Evolutionary conservation across 2,113 vertebrate genomes (phyloP), one percentile per base, ranked within the genome.

Genomic region (Scomber colias): DNA sequence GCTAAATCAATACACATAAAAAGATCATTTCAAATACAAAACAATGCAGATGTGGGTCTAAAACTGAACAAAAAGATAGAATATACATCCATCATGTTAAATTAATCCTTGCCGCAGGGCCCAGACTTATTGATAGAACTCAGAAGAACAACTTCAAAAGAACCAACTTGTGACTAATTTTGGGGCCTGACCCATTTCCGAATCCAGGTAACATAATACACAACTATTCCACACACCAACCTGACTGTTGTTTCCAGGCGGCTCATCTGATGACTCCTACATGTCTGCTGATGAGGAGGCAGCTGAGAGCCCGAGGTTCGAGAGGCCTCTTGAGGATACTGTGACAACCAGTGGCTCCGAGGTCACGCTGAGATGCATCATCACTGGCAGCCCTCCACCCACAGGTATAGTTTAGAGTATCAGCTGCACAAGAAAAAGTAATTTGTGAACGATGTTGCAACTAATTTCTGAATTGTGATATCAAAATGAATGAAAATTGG

Each of bases 201-300:
- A 73, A 77, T 67, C 12, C 56, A 57, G 60, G 21, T 66, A 19
- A 31, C 7, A 1, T 21, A n/a, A 13, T 17, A 0, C 16, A 17
- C 35, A 8, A 16, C 16, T 48, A n/a, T 7, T 3, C 51, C 40
- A 17, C 62, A 4, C 51, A 4, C 51, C 17, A 71, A 54, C 30
- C 2, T 11, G 10, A 70, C 44, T 75, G 1, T 61, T 11, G 10
- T 62, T 68, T 60, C 31, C 77, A 94, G 83, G 91, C 88, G 95
- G 95, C 83, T 97, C 96, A 2, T 97, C 96, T 0, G 96, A 97
- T 0, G 97, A 97, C 81, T 97, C 96, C 27, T 97, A 96, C 0
- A 95, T 96, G 80, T 98, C 96, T 1, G 96, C 96, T 13, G 96
- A 96, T 27, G 96, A 98, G 54, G 96, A 96, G 44, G 94, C 95